These are phyloP conservation scores for Pimpla rufipes DNA, from an alignment of 2,888 invertebrate genomes.

Conservation along the genomic window DNA sequence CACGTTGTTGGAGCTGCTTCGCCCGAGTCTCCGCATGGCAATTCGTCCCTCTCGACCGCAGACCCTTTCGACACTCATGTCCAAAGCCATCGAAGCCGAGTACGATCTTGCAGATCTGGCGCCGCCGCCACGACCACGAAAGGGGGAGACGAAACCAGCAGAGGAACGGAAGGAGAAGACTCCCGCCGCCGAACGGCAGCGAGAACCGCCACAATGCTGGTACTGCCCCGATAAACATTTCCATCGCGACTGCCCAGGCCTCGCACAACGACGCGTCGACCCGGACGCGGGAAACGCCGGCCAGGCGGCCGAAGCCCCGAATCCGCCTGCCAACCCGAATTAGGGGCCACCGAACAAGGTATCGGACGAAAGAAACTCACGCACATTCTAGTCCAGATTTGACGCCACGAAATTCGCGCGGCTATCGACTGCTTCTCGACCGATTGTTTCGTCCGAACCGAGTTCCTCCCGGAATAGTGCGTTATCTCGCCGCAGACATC, in stretches of 20 bases:
- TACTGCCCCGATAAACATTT: constrained; percentile 4
- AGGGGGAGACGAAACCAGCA: background rate
- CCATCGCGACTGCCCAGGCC: background rate
- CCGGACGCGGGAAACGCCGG: background rate
- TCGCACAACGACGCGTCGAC: background rate
- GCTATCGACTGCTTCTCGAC: constrained; percentile 13
- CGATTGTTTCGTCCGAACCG: constrained; percentile 8
- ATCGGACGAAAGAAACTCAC: background rate
- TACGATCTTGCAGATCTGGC: constrained; percentile 16
- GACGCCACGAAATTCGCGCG: background rate
- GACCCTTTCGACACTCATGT: background rate
- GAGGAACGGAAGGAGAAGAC: background rate
- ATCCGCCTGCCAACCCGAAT: background rate
- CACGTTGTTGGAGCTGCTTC: constrained; percentile 1
- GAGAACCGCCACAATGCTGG: background rate
- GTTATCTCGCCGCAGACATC: background rate
- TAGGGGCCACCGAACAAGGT: background rate
- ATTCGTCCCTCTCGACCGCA: background rate
- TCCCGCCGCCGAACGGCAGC: too few species aligned
- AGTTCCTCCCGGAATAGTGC: background rate
- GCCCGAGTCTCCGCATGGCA: background rate
- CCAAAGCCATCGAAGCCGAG: constrained; percentile 9
- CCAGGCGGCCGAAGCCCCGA: background rate
- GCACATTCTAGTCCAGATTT: background rate
- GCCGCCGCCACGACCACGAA: background rate